These are phyloP conservation scores for Nephila pilipes DNA, from an alignment of 1,140 invertebrate genomes.

Conservation along the genomic window DNA sequence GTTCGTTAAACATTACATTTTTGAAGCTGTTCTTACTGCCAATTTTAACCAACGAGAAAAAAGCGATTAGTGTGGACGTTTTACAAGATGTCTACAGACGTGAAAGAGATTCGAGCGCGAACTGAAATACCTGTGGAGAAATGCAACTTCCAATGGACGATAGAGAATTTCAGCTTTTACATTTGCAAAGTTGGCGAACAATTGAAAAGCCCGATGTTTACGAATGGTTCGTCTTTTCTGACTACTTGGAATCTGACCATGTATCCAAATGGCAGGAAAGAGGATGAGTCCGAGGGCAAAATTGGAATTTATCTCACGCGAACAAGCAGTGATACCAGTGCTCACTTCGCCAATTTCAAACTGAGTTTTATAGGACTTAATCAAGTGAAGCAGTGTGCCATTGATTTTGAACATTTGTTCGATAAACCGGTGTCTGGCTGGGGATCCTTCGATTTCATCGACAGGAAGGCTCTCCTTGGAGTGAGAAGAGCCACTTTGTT, in stretches of 20 bases:
- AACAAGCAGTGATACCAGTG: not conserved
- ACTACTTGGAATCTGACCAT: not conserved
- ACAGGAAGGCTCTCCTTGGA: not conserved
- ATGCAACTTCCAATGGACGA: slow-evolving; percentile 1
- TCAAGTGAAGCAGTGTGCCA: not conserved
- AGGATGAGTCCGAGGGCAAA: not conserved
- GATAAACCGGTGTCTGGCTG: not conserved
- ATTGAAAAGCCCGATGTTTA: not conserved
- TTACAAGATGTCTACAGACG: not conserved
- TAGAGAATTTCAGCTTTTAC: not conserved
- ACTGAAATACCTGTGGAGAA: not conserved
- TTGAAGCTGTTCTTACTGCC: too few species aligned
- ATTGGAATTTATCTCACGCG: slow-evolving; percentile 12
- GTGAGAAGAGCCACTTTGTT: not conserved
- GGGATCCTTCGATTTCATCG: slow-evolving; percentile 1
- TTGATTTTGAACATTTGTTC: not conserved
- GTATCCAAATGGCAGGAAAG: not conserved
- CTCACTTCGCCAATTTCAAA: not conserved
- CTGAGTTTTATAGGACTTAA: not conserved
- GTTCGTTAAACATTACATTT: too few species aligned
- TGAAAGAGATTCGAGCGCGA: not conserved
- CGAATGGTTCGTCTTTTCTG: not conserved
- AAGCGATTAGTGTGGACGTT: too few species aligned
- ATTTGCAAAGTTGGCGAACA: not conserved
- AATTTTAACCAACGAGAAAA: too few species aligned